Evolutionary conservation across 2,113 vertebrate genomes (phyloP).

Genomic region (Corythornis vintsioides): DNA sequence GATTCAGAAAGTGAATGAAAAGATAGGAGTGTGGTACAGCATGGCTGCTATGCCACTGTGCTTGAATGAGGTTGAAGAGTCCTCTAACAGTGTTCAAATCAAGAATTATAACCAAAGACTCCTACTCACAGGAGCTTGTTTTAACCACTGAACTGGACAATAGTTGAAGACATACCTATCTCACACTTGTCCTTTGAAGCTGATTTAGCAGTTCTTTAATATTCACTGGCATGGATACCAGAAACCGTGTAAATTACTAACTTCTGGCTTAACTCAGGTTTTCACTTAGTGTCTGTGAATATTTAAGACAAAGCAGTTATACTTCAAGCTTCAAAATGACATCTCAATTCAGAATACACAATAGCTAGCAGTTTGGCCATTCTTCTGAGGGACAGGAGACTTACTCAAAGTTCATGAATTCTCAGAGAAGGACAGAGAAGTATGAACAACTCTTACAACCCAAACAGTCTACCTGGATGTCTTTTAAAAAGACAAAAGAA

Average conservation of each 20-base stretch:
- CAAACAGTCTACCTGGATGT: not conserved
- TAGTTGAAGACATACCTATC: not conserved
- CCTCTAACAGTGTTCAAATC: not conserved
- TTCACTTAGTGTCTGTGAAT: not conserved
- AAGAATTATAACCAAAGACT: not conserved
- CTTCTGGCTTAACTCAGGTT: not conserved
- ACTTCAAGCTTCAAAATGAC: not conserved
- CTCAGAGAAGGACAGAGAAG: not conserved
- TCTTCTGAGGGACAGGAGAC: not conserved
- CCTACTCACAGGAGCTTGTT: not conserved
- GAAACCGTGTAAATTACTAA: not conserved
- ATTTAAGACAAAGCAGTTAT: not conserved
- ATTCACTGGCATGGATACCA: not conserved
- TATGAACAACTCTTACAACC: not conserved
- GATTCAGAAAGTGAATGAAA: not conserved
- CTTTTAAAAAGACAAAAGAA: not conserved
- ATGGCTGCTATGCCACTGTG: not conserved
- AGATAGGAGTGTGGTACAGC: not conserved
- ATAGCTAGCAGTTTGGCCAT: not conserved
- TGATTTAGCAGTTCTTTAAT: not conserved
- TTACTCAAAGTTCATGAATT: not conserved
- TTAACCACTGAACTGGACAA: not conserved
- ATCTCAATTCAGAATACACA: not conserved
- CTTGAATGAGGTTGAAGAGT: not conserved
- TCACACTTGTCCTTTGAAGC: not conserved